Base-by-base conservation (phyloP, 2,113 vertebrate species). In the Muscicapa adusta region DNA sequence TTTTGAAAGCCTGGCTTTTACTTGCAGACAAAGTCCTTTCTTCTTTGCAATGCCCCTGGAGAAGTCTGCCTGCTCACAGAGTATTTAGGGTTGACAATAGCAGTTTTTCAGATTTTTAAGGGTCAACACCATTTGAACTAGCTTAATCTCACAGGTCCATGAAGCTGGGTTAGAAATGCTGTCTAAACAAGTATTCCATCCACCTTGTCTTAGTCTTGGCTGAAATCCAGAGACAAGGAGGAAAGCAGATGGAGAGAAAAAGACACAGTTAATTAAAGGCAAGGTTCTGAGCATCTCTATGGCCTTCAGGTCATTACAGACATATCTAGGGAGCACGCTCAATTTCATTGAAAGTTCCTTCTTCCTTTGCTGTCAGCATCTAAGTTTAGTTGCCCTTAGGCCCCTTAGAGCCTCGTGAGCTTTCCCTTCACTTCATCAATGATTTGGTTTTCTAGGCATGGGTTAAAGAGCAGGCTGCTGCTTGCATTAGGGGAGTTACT, bases 401-500 rank as follows among this genome's bases (percentile, higher is more conserved):
- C 77, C 66, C 28, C 66, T 72, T 50, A 76, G 28, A 95, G 75
- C 60, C 92, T 93, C 88, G 28, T 34, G 88, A 95, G 95, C 76
- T 93, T 95, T 95, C 83, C 60, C 47, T 92, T 96, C 88, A 76
- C 47, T 80, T 83, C 76, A 70, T 79, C 74, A 89, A 23, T 1
- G 4, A 82, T 57, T 25, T 25, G 38, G 50, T 80, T 94, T 95
- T 81, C 75, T 66, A 91, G 71, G 50, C 78, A 70, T 3, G 6
- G 71, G 77, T 72, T 94, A 94, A 94, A 91, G 58, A 89, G 77
- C 84, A 88, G 74, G 66, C 73, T 85, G 70, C 70, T 87, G 54
- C 77, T 89, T 94, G 47, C 45, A 15, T 34, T 65, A 82, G 70
- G 42, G 73, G 51, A 89, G 25, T 58, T 66, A 54, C 43, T 89